A percentile compares a stretch with the other conserved stretches of the same genome.
phyloP scores from a whole-genome alignment of 2,888 invertebrate species.

The Charanyca ferruginea region DNA sequence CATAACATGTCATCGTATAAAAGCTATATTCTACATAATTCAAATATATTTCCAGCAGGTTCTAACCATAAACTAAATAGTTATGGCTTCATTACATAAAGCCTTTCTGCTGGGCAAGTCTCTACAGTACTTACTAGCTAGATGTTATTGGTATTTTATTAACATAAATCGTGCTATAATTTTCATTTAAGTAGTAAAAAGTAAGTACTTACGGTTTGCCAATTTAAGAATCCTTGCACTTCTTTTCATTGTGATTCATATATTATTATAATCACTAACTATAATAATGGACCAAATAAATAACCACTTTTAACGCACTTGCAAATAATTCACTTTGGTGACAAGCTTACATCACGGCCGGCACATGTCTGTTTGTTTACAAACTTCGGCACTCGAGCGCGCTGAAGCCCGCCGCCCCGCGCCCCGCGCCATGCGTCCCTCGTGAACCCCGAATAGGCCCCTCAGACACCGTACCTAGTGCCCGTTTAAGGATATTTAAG shows the following conservation, averaged over 20 bases:
- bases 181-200: slow-evolving; percentile 41
- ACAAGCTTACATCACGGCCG: slow-evolving; percentile 31
- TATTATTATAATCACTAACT: slow-evolving; percentile 22
- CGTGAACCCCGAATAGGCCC: slow-evolving; percentile 22
- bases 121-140: too few species aligned
- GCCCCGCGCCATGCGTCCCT: slow-evolving; percentile 33
- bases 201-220: slow-evolving; percentile 44
- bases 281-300: slow-evolving; percentile 24
- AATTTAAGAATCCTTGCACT: slow-evolving; percentile 53
- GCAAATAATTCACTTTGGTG: slow-evolving; percentile 21
- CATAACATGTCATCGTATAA: too few species aligned
- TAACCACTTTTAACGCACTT: slow-evolving; percentile 18
- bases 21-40: too few species aligned
- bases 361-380: slow-evolving; percentile 34
- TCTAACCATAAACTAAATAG: too few species aligned
- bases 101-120: too few species aligned
- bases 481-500: slow-evolving; percentile 34
- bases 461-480: slow-evolving; percentile 25
- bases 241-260: slow-evolving; percentile 47
- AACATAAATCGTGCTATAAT: slow-evolving; percentile 38
- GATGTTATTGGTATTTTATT: slow-evolving; percentile 39
- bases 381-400: slow-evolving; percentile 34
- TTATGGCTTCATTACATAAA: too few species aligned
- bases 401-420: slow-evolving; percentile 31
- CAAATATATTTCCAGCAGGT: too few species aligned